phyloP scores from a whole-genome alignment of 2,888 invertebrate genomes.

The Auanema sp. region DNA sequence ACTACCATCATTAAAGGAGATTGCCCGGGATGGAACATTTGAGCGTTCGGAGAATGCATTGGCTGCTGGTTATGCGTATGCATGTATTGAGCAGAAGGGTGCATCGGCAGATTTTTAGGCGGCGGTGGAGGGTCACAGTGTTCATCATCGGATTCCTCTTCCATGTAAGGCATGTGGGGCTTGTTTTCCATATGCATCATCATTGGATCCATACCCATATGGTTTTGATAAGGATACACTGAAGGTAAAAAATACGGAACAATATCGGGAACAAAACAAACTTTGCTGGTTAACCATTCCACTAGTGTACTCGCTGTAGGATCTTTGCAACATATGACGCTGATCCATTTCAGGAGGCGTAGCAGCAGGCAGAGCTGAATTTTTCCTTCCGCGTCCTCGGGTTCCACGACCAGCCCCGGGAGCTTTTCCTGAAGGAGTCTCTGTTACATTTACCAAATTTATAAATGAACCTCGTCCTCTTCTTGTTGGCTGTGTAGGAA shows the following conservation, averaged over 20 bases:
- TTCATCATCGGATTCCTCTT: constrained; percentile 29
- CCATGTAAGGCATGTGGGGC: constrained; percentile 1
- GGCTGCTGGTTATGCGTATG: too few species aligned
- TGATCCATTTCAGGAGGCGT: constrained; percentile 21
- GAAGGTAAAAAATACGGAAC: too few species aligned
- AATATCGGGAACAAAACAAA: too few species aligned
- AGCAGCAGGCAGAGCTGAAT: constrained; percentile 18
- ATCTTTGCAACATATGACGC: constrained; percentile 28
- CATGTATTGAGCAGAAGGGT: too few species aligned
- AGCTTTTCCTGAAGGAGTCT: constrained; percentile 7
- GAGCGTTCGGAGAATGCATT: too few species aligned
- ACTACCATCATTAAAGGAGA: too few species aligned
- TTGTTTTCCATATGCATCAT: too few species aligned
- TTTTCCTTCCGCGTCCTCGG: constrained; percentile 21
- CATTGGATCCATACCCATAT: too few species aligned
- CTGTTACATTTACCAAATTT: constrained; percentile 14
- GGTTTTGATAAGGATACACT: too few species aligned
- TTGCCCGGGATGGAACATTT: too few species aligned
- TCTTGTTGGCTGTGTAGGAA: constrained; percentile 9
- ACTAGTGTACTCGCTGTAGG: constrained; percentile 28
- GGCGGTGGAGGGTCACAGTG: constrained; percentile 40
- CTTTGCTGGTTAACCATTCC: too few species aligned
- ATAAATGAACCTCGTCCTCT: constrained; percentile 20
- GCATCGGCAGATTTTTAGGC: constrained; percentile 22
- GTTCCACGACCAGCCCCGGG: constrained; percentile 11